Evolutionary conservation across 2,888 invertebrate species (phyloP).

Genomic region (Protodeltote pygarga): DNA sequence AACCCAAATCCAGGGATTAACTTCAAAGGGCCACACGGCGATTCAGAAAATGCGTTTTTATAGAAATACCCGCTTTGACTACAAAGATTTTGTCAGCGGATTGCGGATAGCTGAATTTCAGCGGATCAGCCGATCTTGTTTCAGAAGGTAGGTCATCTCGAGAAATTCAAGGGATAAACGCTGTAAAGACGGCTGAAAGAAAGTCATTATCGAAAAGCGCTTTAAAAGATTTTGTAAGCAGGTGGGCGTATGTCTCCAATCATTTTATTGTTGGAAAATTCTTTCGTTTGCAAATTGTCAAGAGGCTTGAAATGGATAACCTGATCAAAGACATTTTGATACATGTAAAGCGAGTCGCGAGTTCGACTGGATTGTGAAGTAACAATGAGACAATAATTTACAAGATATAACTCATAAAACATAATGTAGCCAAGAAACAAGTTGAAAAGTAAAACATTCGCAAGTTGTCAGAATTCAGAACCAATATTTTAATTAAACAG

Average conservation of each 20-base stretch:
- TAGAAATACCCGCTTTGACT: conserved; percentile 79
- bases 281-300: conserved; percentile 31
- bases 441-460: conserved; percentile 12
- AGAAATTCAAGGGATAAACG: conserved; percentile 54
- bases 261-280: conserved; percentile 33
- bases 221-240: conserved; percentile 50
- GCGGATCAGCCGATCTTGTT: conserved; percentile 69
- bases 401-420: conserved; percentile 17
- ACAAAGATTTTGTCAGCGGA: conserved; percentile 77
- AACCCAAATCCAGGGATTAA: conserved; percentile 80
- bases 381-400: conserved; percentile 14
- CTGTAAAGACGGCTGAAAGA: conserved; percentile 48
- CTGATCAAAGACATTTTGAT: conserved; percentile 23
- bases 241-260: conserved; percentile 33
- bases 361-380: conserved; percentile 16
- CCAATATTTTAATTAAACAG: conserved; percentile 45
- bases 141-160: conserved; percentile 64
- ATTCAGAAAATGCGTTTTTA: conserved; percentile 84
- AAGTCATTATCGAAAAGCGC: conserved; percentile 55
- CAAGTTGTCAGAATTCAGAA: conserved; percentile 32
- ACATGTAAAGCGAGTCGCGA: neutral
- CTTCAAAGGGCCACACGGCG: conserved; percentile 77
- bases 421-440: conserved; percentile 3
- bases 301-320: conserved; percentile 22
- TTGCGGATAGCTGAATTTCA: conserved; percentile 66